Evolutionary conservation across 2,113 vertebrate genomes (phyloP).

Genomic region (Platichthys stellatus): DNA sequence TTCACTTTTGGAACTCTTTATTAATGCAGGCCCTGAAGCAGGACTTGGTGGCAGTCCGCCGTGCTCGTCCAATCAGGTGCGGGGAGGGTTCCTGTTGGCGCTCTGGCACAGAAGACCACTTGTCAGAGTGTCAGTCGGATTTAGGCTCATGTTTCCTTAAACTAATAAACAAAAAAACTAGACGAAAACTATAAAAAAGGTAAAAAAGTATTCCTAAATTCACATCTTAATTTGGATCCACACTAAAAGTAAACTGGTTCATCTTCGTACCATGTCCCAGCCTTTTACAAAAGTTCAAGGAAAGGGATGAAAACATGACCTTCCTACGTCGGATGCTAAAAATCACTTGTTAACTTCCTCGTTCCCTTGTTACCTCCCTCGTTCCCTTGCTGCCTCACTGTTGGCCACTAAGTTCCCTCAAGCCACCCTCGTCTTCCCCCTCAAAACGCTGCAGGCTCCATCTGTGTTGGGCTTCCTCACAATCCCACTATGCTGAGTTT

Average conservation of each 20-base stretch:
- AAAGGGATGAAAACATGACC: no score
- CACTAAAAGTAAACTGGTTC: no score
- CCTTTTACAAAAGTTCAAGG: no score
- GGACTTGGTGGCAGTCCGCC: not conserved
- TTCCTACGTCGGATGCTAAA: no score
- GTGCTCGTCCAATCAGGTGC: slow-evolving; percentile 12
- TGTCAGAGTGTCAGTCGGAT: slow-evolving; percentile 5
- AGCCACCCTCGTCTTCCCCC: slow-evolving; percentile 22
- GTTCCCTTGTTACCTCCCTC: not conserved
- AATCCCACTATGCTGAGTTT: slow-evolving; percentile 20
- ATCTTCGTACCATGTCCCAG: no score
- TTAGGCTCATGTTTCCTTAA: not conserved
- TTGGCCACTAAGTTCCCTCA: not conserved
- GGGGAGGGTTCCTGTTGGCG: slow-evolving; percentile 10
- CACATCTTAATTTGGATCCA: no score
- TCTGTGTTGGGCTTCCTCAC: slow-evolving; percentile 2
- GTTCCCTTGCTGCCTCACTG: slow-evolving; percentile 13
- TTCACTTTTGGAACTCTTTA: not conserved
- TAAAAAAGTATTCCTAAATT: no score
- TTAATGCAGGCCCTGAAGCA: slow-evolving; percentile 2
- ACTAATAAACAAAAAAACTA: no score
- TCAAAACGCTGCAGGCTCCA: slow-evolving; percentile 31
- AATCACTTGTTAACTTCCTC: not conserved
- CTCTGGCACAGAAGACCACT: slow-evolving; percentile 5
- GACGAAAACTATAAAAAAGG: no score